Evolutionary conservation across 2,888 invertebrate genomes (phyloP).

Genomic region (Brachyptera putata): DNA sequence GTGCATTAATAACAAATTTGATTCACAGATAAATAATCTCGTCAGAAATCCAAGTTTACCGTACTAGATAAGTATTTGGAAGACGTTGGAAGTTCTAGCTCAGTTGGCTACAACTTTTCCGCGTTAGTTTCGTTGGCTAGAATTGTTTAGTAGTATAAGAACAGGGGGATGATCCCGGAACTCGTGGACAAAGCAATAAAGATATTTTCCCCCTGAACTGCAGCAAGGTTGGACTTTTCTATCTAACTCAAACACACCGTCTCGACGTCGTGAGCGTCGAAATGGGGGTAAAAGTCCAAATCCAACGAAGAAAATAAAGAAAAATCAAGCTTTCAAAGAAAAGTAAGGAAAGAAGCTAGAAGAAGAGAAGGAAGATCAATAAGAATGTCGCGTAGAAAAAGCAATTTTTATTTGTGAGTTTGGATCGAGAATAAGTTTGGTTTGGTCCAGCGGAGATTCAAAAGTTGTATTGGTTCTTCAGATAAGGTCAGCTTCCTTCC

Average conservation of each 20-base stretch:
- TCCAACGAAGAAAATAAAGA: constrained; percentile 24
- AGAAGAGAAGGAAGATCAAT: constrained; percentile 22
- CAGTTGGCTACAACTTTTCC: too few relatives aligned
- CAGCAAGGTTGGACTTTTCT: constrained; percentile 8
- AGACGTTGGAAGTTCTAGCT: too few relatives aligned
- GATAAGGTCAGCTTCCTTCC: constrained; percentile 15
- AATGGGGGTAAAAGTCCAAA: too few relatives aligned
- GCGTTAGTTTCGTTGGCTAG: too few relatives aligned
- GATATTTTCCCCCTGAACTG: constrained; percentile 8
- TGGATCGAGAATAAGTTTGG: neutral
- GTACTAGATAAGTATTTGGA: too few relatives aligned
- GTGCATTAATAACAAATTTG: too few relatives aligned
- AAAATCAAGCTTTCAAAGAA: constrained; percentile 22
- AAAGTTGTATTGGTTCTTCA: constrained; percentile 21
- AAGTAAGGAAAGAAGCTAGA: constrained; percentile 18
- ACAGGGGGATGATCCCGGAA: neutral
- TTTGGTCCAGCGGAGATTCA: neutral
- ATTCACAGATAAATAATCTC: too few relatives aligned
- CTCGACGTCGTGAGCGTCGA: neutral
- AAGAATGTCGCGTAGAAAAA: constrained; percentile 26
- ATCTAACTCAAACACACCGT: constrained; percentile 16
- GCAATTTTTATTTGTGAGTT: constrained; percentile 7
- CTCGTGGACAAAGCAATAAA: neutral
- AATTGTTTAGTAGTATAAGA: neutral
- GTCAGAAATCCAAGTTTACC: too few relatives aligned